Evolutionary conservation across 2,797 vertebrate genomes (phyloP).

Genomic region (Manis javanica): DNA sequence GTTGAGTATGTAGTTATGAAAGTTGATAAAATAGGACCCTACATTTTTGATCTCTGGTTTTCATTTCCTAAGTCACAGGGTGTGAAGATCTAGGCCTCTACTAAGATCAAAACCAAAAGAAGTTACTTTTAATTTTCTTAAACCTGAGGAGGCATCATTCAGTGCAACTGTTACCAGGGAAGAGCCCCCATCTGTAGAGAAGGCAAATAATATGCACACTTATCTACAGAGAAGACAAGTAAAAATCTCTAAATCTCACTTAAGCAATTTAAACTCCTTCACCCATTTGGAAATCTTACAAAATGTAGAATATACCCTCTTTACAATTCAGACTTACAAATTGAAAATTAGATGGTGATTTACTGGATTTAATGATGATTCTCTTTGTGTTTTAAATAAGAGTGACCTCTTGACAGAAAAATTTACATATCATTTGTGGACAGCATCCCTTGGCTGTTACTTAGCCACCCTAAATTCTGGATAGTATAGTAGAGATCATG

Average conservation of each 20-base stretch:
- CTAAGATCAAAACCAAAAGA: neutral
- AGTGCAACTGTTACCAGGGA: too few relatives aligned
- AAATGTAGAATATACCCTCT: neutral
- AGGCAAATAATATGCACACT: neutral
- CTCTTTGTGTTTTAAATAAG: neutral
- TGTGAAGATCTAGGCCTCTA: neutral
- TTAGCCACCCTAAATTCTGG: neutral
- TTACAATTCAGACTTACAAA: neutral
- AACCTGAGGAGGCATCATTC: neutral
- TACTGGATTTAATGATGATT: neutral
- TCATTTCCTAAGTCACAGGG: neutral
- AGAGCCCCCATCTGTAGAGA: too few relatives aligned
- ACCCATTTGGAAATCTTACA: constrained; percentile 1
- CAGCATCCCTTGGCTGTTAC: neutral
- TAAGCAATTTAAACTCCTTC: neutral
- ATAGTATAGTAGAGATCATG: neutral
- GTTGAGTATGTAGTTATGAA: neutral
- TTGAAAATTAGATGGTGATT: neutral
- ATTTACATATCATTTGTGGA: neutral
- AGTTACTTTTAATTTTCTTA: constrained; percentile 53
- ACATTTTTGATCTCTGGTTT: neutral
- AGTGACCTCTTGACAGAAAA: neutral
- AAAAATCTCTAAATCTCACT: neutral
- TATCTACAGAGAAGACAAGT: neutral
- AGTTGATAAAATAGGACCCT: constrained; percentile 13